Conservation (phyloP, 2,113 vertebrate genomes). For the Dendropsophus ebraccatus region DNA sequence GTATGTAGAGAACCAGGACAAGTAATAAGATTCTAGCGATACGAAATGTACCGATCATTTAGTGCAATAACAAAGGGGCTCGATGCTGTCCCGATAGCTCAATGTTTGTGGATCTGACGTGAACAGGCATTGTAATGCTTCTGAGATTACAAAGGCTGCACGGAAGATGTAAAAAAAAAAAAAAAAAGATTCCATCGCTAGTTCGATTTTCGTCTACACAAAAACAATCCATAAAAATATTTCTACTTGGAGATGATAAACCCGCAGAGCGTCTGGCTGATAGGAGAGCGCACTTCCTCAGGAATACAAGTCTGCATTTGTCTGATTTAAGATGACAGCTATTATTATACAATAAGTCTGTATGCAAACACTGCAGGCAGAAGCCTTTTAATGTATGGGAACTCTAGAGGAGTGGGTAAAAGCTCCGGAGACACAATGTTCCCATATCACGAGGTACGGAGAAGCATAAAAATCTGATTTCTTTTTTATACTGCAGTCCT, state of each 20-base stretch:
- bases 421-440: constrained; percentile 36
- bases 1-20: neutral
- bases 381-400: constrained; percentile 39
- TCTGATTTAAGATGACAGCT: constrained; percentile 49
- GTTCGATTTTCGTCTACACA: constrained; percentile 22
- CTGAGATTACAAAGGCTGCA: constrained; percentile 13
- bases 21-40: neutral
- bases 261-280: constrained; percentile 14
- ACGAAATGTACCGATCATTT: constrained; percentile 1
- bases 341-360: constrained; percentile 53
- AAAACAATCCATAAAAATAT: constrained; percentile 53
- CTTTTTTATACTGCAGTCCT: neutral
- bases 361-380: constrained; percentile 50
- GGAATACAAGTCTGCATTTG: constrained; percentile 36
- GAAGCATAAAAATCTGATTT: constrained; percentile 31
- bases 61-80: neutral
- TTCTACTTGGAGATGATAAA: constrained; percentile 50
- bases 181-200: constrained; percentile 23
- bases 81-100: constrained; percentile 19
- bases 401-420: constrained; percentile 18
- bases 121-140: constrained; percentile 21
- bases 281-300: constrained; percentile 13
- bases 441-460: constrained; percentile 17
- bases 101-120: constrained; percentile 4
- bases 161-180: constrained; percentile 17